Conservation (phyloP, 2,888 invertebrate genomes). For the Pammene aurita region DNA sequence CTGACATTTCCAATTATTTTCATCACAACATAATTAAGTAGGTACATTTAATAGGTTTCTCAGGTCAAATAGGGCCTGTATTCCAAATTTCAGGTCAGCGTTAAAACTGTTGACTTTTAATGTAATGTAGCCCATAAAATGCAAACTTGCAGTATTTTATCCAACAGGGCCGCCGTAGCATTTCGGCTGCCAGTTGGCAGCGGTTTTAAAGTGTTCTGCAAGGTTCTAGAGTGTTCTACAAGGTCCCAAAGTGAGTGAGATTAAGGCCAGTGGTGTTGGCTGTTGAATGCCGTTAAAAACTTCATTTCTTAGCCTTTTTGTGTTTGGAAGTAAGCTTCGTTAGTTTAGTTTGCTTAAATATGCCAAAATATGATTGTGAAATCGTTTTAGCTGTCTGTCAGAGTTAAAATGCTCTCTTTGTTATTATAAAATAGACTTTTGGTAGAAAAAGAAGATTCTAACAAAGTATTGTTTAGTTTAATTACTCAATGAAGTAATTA, state of each 20-base stretch:
- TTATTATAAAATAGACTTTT: too few species aligned
- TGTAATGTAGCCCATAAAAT: slow-evolving; percentile 10
- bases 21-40: too few species aligned
- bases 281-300: slow-evolving; percentile 17
- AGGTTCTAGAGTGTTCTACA: slow-evolving; percentile 21
- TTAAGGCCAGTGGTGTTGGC: slow-evolving; percentile 5
- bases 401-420: too few species aligned
- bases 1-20: too few species aligned
- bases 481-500: too few species aligned
- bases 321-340: too few species aligned
- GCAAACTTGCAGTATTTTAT: slow-evolving; percentile 22
- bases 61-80: background rate
- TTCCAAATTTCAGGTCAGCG: background rate
- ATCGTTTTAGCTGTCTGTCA: too few species aligned
- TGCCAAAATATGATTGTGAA: too few species aligned
- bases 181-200: slow-evolving; percentile 56
- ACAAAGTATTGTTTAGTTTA: too few species aligned
- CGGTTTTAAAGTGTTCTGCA: slow-evolving; percentile 20
- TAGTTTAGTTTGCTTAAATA: too few species aligned
- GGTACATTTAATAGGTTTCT: background rate
- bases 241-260: background rate
- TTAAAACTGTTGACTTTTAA: slow-evolving; percentile 8
- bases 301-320: background rate
- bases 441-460: too few species aligned
- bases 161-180: slow-evolving; percentile 42